Evolutionary conservation across 2,113 vertebrate genomes (phyloP).

Genomic region (Sturnira hondurensis): DNA sequence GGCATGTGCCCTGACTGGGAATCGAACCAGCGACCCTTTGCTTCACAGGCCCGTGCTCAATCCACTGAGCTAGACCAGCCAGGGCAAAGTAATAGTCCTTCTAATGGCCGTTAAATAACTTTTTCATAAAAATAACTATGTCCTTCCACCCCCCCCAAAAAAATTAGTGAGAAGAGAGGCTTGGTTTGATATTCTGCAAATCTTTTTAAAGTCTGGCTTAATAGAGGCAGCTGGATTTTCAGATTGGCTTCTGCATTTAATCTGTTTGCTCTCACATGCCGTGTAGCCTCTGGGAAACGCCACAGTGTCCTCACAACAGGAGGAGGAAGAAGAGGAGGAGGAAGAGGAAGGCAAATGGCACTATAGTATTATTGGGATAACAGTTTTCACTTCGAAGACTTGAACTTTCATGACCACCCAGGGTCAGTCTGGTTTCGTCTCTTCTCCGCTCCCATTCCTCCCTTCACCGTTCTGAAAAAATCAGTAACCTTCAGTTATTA

Average conservation of each 20-base stretch:
- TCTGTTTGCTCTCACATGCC: neutral
- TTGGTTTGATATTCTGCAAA: neutral
- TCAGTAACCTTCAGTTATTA: neutral
- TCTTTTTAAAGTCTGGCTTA: neutral
- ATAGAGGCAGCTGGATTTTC: neutral
- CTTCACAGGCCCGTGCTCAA: too few species aligned
- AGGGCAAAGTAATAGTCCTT: neutral
- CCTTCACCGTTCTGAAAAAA: neutral
- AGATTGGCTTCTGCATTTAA: neutral
- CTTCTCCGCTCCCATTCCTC: neutral
- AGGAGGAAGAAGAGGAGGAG: neutral
- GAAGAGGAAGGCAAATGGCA: neutral
- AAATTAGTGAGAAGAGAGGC: neutral
- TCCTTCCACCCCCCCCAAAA: neutral
- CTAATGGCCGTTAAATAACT: neutral
- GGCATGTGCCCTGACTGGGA: too few species aligned
- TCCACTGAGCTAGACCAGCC: too few species aligned
- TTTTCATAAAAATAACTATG: neutral
- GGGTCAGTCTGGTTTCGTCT: neutral
- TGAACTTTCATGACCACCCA: neutral
- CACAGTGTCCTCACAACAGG: accelerated
- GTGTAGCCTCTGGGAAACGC: neutral
- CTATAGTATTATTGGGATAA: neutral
- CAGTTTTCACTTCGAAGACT: neutral
- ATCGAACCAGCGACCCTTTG: too few species aligned